Conservation (phyloP, 2,113 vertebrate genomes). For the Poeciliopsis turrubarensis region DNA sequence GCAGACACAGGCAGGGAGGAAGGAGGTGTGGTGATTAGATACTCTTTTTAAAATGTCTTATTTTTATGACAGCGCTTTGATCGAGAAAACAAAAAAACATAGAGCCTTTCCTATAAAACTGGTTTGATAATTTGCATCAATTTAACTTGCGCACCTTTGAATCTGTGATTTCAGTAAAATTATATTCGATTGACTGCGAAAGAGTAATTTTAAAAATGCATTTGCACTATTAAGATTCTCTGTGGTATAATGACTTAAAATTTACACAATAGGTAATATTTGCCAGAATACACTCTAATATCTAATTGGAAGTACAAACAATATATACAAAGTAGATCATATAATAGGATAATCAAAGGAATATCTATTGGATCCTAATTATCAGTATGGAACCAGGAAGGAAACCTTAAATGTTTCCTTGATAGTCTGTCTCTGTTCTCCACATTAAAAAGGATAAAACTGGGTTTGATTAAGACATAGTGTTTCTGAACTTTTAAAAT, state of each 20-base stretch:
- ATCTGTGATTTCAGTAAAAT: not conserved
- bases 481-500: no score
- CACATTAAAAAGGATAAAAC: not conserved
- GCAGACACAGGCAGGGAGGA: slow-evolving; percentile 30
- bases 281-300: not conserved
- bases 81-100: slow-evolving; percentile 13
- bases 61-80: slow-evolving; percentile 32
- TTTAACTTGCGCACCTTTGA: not conserved
- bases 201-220: not conserved
- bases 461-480: no score
- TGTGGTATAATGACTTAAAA: no score
- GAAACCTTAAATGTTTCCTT: not conserved
- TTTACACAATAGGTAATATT: no score
- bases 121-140: not conserved
- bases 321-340: not conserved
- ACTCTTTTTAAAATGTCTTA: slow-evolving; percentile 63
- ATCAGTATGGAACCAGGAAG: not conserved
- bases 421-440: not conserved
- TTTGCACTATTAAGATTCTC: not conserved
- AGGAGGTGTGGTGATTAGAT: slow-evolving; percentile 58
- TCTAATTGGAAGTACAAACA: not conserved
- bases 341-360: not conserved
- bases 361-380: not conserved
- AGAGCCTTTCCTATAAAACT: not conserved
- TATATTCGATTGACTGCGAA: not conserved